Evolutionary conservation across 2,113 vertebrate species (phyloP), one percentile per base, ranked within the genome.

Genomic region (Carollia perspicillata): DNA sequence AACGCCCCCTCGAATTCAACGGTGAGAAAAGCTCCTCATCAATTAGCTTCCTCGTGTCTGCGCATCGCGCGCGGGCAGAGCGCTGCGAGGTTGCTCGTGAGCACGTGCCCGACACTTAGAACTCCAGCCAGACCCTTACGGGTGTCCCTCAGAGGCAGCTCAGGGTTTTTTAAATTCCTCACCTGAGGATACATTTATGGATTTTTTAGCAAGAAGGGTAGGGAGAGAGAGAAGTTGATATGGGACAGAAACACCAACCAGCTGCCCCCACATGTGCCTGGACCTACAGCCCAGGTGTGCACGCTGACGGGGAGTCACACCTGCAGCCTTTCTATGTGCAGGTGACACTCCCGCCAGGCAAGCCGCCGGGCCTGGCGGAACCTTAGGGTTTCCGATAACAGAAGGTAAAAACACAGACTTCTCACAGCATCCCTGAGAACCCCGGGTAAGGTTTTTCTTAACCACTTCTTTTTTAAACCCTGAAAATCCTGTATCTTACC

Each of bases 391-490:
- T 74, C 35, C 71, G n/a, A 28, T 2, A 47, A 89, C 3, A 77
- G 60, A 42, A 68, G 4, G 33, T 71, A 60, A 35, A 44, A 63
- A 74, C 17, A 28, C 18, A 26, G 53, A 58, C n/a, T 53, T n/a
- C 37, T 49, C 16, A 28, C 0, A 65, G 17, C 40, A 84, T 40
- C 28, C 10, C 68, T 63, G 23, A 44, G 58, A 42, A 58, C 20
- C 60, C 23, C 17, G 81, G 37, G 10, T 66, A 68, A 71, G 47
- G 7, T 60, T 80, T 80, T 81, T 51, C 23, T 26, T 72, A 33
- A 63, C 14, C 42, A 58, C 51, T 89, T 84, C n/a, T 68, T 42
- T 74, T 84, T 86, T 65, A 75, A 81, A 75, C 44, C 81, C 37
- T 81, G 47, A 84, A 74, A 94, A 49, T 22, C 47, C 23, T 68